phyloP scores from a whole-genome alignment of 2,797 vertebrate genomes.

The Eleutherodactylus coqui region DNA sequence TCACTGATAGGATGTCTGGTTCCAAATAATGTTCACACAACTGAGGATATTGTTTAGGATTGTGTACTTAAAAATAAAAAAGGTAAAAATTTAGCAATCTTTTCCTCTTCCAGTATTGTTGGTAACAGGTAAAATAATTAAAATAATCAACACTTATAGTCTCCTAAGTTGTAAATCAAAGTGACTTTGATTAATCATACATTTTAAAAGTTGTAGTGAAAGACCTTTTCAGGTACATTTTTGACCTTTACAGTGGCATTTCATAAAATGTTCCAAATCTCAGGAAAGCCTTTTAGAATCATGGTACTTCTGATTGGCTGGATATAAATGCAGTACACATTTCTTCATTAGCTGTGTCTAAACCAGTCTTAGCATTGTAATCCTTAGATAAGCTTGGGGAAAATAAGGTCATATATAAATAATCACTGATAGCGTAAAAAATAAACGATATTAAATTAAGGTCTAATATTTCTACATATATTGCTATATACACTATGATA shows the following conservation, averaged over 20 bases:
- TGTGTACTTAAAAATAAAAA: conserved; percentile 45
- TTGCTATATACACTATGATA: background rate
- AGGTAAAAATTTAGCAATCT: conserved; percentile 55
- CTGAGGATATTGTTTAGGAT: conserved; percentile 17
- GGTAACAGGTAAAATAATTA: conserved; percentile 69
- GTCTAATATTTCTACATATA: background rate
- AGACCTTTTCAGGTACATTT: conserved; percentile 67
- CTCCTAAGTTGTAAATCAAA: conserved; percentile 72
- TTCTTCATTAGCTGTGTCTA: conserved; percentile 49
- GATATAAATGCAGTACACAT: conserved; percentile 36
- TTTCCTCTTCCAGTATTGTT: conserved; percentile 68
- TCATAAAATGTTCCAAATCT: conserved; percentile 59
- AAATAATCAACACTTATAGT: conserved; percentile 68
- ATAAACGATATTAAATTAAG: background rate
- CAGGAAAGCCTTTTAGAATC: conserved; percentile 40
- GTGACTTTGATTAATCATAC: conserved; percentile 73
- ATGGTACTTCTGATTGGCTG: conserved; percentile 58
- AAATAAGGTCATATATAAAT: conserved; percentile 11
- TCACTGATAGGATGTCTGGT: conserved; percentile 34
- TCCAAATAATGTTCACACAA: conserved; percentile 34
- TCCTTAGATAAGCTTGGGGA: conserved; percentile 17
- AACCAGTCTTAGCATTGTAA: conserved; percentile 49
- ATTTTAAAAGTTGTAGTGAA: conserved; percentile 55
- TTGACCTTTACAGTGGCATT: conserved; percentile 67
- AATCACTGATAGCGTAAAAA: conserved; percentile 8